phyloP scores from a whole-genome alignment of 2,888 invertebrate genomes.

The Dioctria rufipes region DNA sequence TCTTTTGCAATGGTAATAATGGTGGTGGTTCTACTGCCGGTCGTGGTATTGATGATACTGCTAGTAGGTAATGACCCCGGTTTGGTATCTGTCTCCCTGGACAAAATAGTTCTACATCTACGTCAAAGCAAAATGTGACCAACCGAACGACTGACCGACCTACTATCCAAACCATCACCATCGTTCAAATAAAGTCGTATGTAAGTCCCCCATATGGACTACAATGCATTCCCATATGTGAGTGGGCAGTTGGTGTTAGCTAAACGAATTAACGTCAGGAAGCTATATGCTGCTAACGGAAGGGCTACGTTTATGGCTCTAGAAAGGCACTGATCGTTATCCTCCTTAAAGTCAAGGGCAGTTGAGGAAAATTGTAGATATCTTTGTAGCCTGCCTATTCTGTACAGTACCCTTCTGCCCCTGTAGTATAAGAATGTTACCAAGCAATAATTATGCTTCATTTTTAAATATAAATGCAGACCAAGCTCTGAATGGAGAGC shows the following conservation, averaged over 20 bases:
- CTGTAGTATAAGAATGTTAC: background rate
- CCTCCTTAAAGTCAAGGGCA: conserved; percentile 44
- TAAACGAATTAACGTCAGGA: conserved; percentile 52
- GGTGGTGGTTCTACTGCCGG: no score
- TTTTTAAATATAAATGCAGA: conserved; percentile 39
- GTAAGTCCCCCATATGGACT: conserved; percentile 33
- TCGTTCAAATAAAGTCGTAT: conserved; percentile 20
- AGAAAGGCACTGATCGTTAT: background rate
- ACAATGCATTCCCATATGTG: conserved; percentile 5
- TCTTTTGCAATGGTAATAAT: background rate
- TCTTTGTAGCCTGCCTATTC: background rate
- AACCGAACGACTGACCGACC: background rate
- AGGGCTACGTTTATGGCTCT: conserved; percentile 27
- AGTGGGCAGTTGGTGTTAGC: conserved; percentile 49
- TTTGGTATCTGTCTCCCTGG: conserved; percentile 42
- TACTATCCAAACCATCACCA: background rate
- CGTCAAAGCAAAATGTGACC: conserved; percentile 40
- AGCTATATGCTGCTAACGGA: conserved; percentile 52
- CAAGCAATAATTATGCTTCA: conserved; percentile 45
- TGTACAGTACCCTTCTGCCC: background rate
- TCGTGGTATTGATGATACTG: background rate
- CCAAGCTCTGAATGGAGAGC: background rate
- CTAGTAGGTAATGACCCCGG: conserved; percentile 20
- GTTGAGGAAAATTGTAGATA: conserved; percentile 28
- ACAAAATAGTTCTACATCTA: conserved; percentile 28